Evolutionary conservation across 2,113 vertebrate species (phyloP).

Genomic region (Castor canadensis): DNA sequence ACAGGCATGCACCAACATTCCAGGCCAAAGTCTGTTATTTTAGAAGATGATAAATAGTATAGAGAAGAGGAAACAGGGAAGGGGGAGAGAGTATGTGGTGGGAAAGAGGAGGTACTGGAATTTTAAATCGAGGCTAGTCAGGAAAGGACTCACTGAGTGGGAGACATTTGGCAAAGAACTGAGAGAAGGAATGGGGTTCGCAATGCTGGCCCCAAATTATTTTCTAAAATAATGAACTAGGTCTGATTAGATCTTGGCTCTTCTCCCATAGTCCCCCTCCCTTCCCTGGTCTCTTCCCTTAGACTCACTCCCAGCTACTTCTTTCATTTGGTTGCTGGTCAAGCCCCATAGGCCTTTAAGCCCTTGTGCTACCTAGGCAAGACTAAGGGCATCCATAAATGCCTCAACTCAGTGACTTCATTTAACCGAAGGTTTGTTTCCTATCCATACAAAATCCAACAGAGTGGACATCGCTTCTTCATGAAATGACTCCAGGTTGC

Average conservation of each 20-base stretch:
- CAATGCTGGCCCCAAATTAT: background rate
- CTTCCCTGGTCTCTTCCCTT: background rate
- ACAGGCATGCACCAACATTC: no score
- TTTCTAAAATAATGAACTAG: background rate
- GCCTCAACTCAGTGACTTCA: background rate
- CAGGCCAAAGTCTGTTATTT: background rate
- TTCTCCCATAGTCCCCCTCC: background rate
- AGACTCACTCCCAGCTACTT: background rate
- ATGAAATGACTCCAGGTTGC: background rate
- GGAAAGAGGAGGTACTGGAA: background rate
- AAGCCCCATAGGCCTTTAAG: background rate
- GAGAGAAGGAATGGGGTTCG: background rate
- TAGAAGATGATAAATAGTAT: background rate
- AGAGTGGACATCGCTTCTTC: background rate
- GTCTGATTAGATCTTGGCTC: background rate
- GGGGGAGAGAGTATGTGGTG: background rate
- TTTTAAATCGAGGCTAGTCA: background rate
- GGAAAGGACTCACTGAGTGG: background rate
- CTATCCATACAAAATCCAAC: background rate
- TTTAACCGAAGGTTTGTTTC: background rate
- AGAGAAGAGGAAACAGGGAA: background rate
- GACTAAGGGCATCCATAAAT: background rate
- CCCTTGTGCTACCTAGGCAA: background rate
- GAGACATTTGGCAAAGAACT: background rate
- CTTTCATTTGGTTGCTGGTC: background rate